A percentile compares a stretch with the other conserved stretches of the same genome.
These are phyloP conservation scores for Leuciscus waleckii DNA, from an alignment of 2,797 vertebrate species.

Conservation along the genomic window DNA sequence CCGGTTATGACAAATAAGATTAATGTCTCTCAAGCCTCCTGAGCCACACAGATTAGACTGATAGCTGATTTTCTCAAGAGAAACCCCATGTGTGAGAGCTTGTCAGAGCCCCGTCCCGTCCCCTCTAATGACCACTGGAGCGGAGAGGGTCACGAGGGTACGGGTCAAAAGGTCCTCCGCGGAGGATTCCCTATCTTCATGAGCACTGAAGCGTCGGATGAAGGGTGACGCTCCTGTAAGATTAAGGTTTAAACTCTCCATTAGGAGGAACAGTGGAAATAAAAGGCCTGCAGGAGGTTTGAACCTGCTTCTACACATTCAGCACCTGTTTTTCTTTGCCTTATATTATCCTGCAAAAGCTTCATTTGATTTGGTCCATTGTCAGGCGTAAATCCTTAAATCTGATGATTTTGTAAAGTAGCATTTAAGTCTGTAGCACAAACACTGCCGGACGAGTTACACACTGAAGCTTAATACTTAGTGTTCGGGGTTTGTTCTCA, in stretches of 20 bases:
- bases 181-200: constrained; percentile 50
- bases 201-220: constrained; percentile 54
- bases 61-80: constrained; percentile 79
- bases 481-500: neutral
- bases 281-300: constrained; percentile 9
- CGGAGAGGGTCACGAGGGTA: constrained; percentile 44
- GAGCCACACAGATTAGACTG: constrained; percentile 66
- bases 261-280: constrained; percentile 40
- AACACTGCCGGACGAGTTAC: neutral
- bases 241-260: constrained; percentile 28
- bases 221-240: constrained; percentile 28
- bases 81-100: constrained; percentile 75
- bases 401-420: neutral
- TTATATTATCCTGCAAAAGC: neutral
- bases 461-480: neutral
- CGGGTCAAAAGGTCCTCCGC: constrained; percentile 49
- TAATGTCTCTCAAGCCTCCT: constrained; percentile 83
- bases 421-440: neutral
- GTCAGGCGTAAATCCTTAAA: neutral
- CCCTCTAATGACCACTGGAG: constrained; percentile 55
- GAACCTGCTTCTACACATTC: neutral
- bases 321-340: constrained; percentile 22
- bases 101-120: constrained; percentile 31
- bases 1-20: constrained; percentile 87
- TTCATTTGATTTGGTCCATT: neutral